phyloP scores from a whole-genome alignment of 2,113 vertebrate genomes.

The Ochotona princeps region DNA sequence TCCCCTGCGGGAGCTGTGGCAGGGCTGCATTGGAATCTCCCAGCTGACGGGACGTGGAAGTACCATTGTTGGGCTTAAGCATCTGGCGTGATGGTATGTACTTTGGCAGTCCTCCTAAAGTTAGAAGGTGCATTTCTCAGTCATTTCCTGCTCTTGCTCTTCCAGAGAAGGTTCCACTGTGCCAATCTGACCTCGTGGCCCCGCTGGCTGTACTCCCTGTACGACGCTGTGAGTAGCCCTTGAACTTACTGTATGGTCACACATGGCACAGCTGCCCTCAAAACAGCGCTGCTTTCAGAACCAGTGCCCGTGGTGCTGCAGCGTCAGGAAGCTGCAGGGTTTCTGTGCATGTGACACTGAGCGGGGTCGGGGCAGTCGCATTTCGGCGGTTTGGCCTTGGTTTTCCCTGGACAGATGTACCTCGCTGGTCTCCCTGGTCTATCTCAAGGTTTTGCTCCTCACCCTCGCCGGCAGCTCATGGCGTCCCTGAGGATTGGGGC shows the following conservation, averaged over 20 bases:
- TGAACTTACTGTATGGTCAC: background rate
- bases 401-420: background rate
- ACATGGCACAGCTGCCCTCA: fast-evolving
- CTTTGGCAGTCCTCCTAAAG: background rate
- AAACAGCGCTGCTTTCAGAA: background rate
- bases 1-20: too few relatives aligned
- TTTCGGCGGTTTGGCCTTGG: background rate
- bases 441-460: background rate
- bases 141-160: conserved; percentile 4
- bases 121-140: background rate
- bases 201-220: conserved; percentile 96
- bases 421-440: background rate
- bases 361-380: background rate
- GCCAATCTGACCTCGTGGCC: conserved; percentile 98
- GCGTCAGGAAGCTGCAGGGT: background rate
- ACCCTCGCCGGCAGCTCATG: too few relatives aligned
- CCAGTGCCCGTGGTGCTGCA: background rate
- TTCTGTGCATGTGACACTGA: background rate
- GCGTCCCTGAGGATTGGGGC: too few relatives aligned
- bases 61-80: background rate
- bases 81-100: background rate
- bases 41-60: background rate
- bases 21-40: too few relatives aligned
- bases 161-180: conserved; percentile 95
- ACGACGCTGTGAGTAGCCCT: conserved; percentile 94